phyloP scores from a whole-genome alignment of 2,888 invertebrate genomes.

The Lordiphosa fenestrarum region DNA sequence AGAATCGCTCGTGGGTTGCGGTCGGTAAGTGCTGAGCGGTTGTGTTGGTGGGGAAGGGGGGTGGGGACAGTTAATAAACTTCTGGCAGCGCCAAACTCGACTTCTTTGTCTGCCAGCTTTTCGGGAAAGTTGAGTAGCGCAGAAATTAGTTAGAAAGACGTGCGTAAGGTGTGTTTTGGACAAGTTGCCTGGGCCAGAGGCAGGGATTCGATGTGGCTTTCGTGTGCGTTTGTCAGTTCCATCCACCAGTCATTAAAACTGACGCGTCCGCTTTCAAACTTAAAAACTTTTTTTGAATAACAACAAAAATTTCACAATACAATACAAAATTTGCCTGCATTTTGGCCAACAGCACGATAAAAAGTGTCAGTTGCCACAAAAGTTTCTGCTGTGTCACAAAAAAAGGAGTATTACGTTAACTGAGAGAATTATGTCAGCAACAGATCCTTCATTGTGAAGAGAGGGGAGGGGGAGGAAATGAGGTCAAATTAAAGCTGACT shows the following conservation, averaged over 20 bases:
- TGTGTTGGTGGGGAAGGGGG: slow-evolving; percentile 1
- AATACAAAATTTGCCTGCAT: slow-evolving; percentile 47
- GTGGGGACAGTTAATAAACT: slow-evolving; percentile 57
- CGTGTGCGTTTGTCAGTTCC: slow-evolving; percentile 32
- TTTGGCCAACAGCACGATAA: slow-evolving; percentile 52
- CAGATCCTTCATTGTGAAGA: too few species aligned
- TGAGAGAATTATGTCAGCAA: too few species aligned
- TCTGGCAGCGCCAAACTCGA: slow-evolving; percentile 50
- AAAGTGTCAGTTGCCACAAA: slow-evolving; percentile 60
- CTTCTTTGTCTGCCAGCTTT: slow-evolving; percentile 17
- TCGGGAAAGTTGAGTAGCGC: slow-evolving; percentile 56
- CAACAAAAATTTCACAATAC: slow-evolving; percentile 6
- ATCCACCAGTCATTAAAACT: slow-evolving; percentile 53
- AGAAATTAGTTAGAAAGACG: slow-evolving; percentile 67
- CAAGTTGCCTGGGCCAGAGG: slow-evolving; percentile 36
- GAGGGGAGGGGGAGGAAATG: too few species aligned
- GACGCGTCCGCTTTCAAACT: slow-evolving; percentile 32
- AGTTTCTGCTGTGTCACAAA: slow-evolving; percentile 32
- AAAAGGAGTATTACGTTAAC: too few species aligned
- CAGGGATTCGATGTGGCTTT: slow-evolving; percentile 21
- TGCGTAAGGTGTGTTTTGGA: slow-evolving; percentile 66
- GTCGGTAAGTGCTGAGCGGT: background rate
- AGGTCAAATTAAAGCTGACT: too few species aligned
- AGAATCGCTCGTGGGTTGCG: slow-evolving; percentile 9
- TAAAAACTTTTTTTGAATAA: slow-evolving; percentile 38